Evolutionary conservation across 2,888 invertebrate genomes (phyloP).

Genomic region (Eupithecia insigniata): DNA sequence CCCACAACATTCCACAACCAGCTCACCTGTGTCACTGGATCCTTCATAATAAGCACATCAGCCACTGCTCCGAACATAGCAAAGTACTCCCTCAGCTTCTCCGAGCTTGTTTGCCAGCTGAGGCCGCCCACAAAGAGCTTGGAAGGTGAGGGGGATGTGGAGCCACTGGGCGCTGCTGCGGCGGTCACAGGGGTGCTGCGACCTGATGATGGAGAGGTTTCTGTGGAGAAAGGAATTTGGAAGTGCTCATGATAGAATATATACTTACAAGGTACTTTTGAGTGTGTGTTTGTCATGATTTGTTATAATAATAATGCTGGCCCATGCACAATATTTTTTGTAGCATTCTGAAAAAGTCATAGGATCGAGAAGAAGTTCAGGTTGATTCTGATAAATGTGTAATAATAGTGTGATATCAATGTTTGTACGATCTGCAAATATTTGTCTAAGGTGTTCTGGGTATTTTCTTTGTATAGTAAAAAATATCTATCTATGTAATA

Average conservation of each 20-base stretch:
- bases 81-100: conserved; percentile 96
- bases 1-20: conserved; percentile 8
- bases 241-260: neutral
- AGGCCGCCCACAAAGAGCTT: conserved; percentile 96
- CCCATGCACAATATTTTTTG: no score
- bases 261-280: no score
- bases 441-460: no score
- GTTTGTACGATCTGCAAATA: no score
- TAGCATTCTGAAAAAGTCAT: no score
- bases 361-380: no score
- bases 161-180: conserved; percentile 57
- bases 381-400: no score
- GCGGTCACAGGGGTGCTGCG: conserved; percentile 87
- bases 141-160: conserved; percentile 87
- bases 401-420: no score
- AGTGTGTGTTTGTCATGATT: no score
- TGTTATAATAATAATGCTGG: no score
- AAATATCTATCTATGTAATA: no score
- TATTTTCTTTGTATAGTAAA: no score
- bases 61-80: conserved; percentile 96
- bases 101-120: conserved; percentile 96
- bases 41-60: conserved; percentile 97
- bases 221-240: conserved; percentile 54
- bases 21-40: conserved; percentile 94
- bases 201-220: conserved; percentile 86